Conservation (phyloP, 2,797 vertebrate species). For the Serranus cabrilla region DNA sequence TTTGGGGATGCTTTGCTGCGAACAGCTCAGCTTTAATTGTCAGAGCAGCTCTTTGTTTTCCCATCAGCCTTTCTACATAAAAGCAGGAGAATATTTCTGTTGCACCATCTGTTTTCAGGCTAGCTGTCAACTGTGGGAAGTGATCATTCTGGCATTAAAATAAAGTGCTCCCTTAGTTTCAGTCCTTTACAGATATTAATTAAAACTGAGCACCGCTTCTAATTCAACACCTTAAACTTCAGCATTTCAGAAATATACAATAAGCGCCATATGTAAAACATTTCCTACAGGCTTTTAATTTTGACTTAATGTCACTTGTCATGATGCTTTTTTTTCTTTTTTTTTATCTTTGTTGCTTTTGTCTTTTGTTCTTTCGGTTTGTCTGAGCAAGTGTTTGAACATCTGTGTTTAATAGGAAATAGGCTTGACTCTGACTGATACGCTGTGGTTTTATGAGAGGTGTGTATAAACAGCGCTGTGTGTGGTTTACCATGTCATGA, state of each 20-base stretch:
- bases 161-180: conserved; percentile 53
- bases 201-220: conserved; percentile 39
- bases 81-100: conserved; percentile 71
- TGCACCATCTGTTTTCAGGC: conserved; percentile 81
- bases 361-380: conserved; percentile 23
- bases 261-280: not conserved
- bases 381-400: conserved; percentile 30
- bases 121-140: conserved; percentile 73
- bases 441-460: conserved; percentile 45
- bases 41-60: conserved; percentile 72
- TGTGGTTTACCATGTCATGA: conserved; percentile 54
- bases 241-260: conserved; percentile 19
- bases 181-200: conserved; percentile 42
- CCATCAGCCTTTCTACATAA: conserved; percentile 61
- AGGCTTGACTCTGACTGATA: conserved; percentile 15
- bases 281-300: not conserved
- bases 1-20: conserved; percentile 39
- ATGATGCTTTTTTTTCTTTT: not conserved
- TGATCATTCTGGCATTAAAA: conserved; percentile 67
- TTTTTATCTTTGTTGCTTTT: conserved; percentile 29
- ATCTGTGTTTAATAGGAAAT: conserved; percentile 51
- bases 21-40: conserved; percentile 69
- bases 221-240: conserved; percentile 17
- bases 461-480: conserved; percentile 24
- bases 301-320: not conserved